These are phyloP conservation scores for Aleiodes testaceus DNA, from an alignment of 2,888 invertebrate genomes.

Conservation along the genomic window DNA sequence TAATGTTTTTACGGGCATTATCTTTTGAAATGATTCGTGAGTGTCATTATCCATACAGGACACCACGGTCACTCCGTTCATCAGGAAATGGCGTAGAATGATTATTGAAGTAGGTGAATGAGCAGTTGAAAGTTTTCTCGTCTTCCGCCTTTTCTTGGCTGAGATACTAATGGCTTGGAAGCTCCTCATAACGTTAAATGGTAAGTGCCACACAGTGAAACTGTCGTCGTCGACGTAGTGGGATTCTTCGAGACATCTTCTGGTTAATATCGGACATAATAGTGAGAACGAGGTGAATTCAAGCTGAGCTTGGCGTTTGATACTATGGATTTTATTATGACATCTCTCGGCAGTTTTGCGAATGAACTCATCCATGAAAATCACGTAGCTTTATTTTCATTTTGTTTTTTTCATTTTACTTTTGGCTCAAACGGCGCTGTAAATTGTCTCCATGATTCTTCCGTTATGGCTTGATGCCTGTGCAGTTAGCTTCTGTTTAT, in stretches of 20 bases:
- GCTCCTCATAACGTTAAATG: constrained; percentile 36
- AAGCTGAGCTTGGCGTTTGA: constrained; percentile 28
- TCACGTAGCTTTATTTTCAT: not conserved
- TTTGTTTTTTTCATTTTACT: not conserved
- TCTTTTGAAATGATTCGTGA: not conserved
- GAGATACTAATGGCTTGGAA: constrained; percentile 13
- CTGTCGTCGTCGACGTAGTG: constrained; percentile 35
- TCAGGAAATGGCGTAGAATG: constrained; percentile 1
- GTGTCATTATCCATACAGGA: not conserved
- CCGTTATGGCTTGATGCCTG: not conserved
- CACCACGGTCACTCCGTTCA: constrained; percentile 14
- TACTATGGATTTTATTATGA: constrained; percentile 12
- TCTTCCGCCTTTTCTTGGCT: constrained; percentile 5
- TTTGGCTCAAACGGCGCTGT: not conserved
- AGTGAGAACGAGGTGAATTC: constrained; percentile 23
- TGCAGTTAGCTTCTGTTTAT: not conserved
- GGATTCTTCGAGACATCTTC: constrained; percentile 31
- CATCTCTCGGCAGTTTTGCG: constrained; percentile 20
- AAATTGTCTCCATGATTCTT: constrained; percentile 1
- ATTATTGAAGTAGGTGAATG: constrained; percentile 30
- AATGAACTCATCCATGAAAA: constrained; percentile 16
- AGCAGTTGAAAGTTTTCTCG: constrained; percentile 4
- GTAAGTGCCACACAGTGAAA: constrained; percentile 38
- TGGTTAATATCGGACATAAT: constrained; percentile 32
- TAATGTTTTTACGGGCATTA: not conserved